Evolutionary conservation across 2,797 vertebrate genomes (phyloP).

Genomic region (Caiman crocodilus): DNA sequence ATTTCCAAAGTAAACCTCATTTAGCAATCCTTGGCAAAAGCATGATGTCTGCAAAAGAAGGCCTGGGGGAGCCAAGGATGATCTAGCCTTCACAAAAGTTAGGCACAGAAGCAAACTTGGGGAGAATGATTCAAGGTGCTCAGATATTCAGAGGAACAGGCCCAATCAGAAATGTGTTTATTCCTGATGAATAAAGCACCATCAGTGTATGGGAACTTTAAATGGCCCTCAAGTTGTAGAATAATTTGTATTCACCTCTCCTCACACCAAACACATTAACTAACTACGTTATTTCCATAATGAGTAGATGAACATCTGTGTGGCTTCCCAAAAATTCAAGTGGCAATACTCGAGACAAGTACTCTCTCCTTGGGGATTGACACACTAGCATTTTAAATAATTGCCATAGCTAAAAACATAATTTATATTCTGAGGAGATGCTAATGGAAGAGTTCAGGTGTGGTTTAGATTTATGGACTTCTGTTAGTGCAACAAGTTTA

Average conservation of each 20-base stretch:
- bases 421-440: constrained; percentile 20
- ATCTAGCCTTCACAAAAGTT: accelerated
- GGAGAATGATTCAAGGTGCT: not conserved
- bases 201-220: not conserved
- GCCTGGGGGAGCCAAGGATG: not conserved
- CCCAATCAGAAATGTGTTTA: not conserved
- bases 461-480: not conserved
- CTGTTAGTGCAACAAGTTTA: not conserved
- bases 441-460: constrained; percentile 50
- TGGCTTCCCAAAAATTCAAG: constrained; percentile 75
- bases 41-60: not conserved
- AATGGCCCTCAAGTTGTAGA: constrained; percentile 53
- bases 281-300: constrained; percentile 75
- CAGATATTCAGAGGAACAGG: accelerated
- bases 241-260: constrained; percentile 74
- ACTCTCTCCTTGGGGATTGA: constrained; percentile 59
- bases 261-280: constrained; percentile 68
- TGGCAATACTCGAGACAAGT: constrained; percentile 71
- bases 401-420: constrained; percentile 37
- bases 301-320: constrained; percentile 76
- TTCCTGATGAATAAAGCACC: not conserved
- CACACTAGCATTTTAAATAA: constrained; percentile 63
- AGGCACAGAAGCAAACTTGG: not conserved
- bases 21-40: accelerated
- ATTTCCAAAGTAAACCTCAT: accelerated